These are phyloP conservation scores for Lethenteron reissneri DNA, from an alignment of 2,113 vertebrate species.

Conservation along the genomic window DNA sequence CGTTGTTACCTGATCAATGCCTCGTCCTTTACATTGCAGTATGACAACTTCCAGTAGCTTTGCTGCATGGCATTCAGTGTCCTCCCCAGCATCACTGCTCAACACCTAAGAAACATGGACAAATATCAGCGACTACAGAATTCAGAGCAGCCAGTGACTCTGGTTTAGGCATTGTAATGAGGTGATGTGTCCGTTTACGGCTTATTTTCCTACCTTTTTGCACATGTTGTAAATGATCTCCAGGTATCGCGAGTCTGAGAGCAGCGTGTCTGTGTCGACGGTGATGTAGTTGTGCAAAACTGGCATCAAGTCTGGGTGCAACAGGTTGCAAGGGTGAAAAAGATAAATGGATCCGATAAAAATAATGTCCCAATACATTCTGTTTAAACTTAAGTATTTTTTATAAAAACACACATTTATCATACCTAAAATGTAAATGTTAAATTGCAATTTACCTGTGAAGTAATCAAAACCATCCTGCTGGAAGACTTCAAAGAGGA, in stretches of 20 bases:
- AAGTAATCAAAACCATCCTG: conserved; percentile 96
- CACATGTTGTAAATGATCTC: conserved; percentile 99
- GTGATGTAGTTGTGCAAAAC: conserved; percentile 96
- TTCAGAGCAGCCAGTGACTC: no score
- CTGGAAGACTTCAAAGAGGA: conserved; percentile 94
- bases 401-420: no score
- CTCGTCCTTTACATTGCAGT: conserved; percentile 90
- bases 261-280: conserved; percentile 76
- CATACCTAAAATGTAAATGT: no score
- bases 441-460: conserved; percentile 23
- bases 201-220: conserved; percentile 54
- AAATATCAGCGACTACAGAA: no score
- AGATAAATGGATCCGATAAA: no score
- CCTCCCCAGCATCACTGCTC: conserved; percentile 89
- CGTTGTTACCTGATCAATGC: conserved; percentile 68
- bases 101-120: conserved; percentile 33
- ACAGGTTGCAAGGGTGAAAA: conserved; percentile 3
- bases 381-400: no score
- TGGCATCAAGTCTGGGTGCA: conserved; percentile 81
- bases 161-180: no score
- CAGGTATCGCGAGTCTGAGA: conserved; percentile 91
- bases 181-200: no score
- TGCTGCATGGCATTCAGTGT: conserved; percentile 88
- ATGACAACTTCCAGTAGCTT: conserved; percentile 88
- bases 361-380: no score